Evolutionary conservation across 2,888 invertebrate species (phyloP), one percentile per base, ranked within the genome.

Genomic region (Meandrusa payeni): DNA sequence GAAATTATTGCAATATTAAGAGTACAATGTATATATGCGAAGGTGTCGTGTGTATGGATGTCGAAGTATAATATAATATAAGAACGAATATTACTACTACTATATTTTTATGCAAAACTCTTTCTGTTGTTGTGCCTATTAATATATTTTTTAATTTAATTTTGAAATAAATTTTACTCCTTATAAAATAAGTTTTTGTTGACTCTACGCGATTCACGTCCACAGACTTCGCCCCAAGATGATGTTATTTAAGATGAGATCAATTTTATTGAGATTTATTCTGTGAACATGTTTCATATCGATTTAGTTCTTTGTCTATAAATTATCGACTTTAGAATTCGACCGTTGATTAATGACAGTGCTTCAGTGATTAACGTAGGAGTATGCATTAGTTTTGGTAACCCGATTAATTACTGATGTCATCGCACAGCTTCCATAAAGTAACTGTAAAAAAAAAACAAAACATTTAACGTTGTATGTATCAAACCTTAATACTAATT

Each of bases 251-350:
- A 81, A 76, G 77, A 81, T 76, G 74, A 75, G 76, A 81, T 78
- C 75, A 77, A 76, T 81, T 81, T 81, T 80, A 82, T 82, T 82
- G 64, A 82, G 79, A 85, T 86, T 83, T 83, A 85, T 86, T 71
- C 69, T 70, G 76, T 75, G 72, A 76, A 76, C 66, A 74, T 66
- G 60, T 59, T 73, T 69, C 54, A 61, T 67, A 65, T 70, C 69
- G 65, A 71, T 75, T 74, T 71, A 59, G 51, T 69, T 64, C 59
- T 64, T 69, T 65, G 69, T 67, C 70, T 75, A 78, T 72, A 78
- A 76, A 76, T 76, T 72, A 70, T 59, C 55, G 55, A 52, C 51
- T 71, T 61, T 52, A 48, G 55, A 62, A 66, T 66, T 63, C 51
- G 52, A 48, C 47, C 44, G 33, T 57, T 69, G 64, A 74, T 72